A percentile compares a stretch with the other conserved stretches of the same genome.
These are phyloP conservation scores for Chitala chitala DNA, from an alignment of 2,113 vertebrate species.

Conservation along the genomic window DNA sequence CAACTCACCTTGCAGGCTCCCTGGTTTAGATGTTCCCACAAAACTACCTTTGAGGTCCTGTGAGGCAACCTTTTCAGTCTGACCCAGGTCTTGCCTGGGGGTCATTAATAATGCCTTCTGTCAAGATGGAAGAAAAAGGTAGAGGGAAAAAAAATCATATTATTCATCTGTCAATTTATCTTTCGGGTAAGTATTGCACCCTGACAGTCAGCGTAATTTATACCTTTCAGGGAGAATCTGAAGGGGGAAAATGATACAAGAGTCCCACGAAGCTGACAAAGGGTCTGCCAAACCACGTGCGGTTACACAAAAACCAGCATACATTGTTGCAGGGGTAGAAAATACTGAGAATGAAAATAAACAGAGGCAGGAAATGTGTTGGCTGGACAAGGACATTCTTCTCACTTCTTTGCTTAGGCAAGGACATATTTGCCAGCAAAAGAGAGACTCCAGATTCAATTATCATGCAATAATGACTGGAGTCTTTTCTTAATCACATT, in stretches of 20 bases:
- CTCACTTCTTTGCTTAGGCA: slow-evolving; percentile 19
- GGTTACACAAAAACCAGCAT: background rate
- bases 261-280: background rate
- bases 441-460: slow-evolving; percentile 29
- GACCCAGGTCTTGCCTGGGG: background rate
- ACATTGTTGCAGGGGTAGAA: slow-evolving; percentile 3
- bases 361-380: slow-evolving; percentile 20
- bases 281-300: background rate
- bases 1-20: background rate
- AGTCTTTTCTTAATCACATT: slow-evolving; percentile 32
- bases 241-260: background rate
- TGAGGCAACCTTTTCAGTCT: slow-evolving; percentile 3
- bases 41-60: background rate
- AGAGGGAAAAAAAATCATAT: slow-evolving; percentile 24
- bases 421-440: slow-evolving; percentile 29
- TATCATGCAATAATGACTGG: slow-evolving; percentile 34
- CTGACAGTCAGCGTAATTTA: slow-evolving; percentile 19
- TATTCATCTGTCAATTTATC: slow-evolving; percentile 32
- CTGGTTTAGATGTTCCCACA: slow-evolving; percentile 34
- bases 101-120: slow-evolving; percentile 39
- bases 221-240: slow-evolving; percentile 1
- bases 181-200: slow-evolving; percentile 23
- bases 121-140: slow-evolving; percentile 21
- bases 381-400: slow-evolving; percentile 18
- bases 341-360: slow-evolving; percentile 11